phyloP scores from a whole-genome alignment of 2,797 vertebrate species.

The Neopelma chrysocephalum region DNA sequence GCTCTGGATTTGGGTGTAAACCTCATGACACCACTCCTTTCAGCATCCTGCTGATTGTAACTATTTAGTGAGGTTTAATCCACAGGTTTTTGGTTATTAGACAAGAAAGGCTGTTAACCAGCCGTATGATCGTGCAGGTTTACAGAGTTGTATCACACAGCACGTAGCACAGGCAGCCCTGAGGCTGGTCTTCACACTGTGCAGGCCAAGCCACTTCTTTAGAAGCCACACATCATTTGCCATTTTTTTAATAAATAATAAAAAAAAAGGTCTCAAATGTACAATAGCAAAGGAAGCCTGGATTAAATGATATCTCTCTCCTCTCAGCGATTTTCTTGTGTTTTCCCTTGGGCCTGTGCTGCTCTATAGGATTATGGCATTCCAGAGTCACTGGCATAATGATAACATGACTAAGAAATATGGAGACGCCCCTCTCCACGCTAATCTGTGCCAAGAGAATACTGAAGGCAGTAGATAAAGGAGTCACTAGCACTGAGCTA shows the following conservation, averaged over 20 bases:
- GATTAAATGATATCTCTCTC: conserved; percentile 18
- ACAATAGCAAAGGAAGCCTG: conserved; percentile 4
- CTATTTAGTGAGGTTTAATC: background rate
- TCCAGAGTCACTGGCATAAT: conserved; percentile 9
- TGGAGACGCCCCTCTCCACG: background rate
- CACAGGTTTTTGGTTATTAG: background rate
- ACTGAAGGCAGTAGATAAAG: conserved; percentile 54
- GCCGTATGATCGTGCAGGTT: background rate
- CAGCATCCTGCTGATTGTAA: background rate
- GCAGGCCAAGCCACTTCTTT: background rate
- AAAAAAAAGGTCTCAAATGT: background rate
- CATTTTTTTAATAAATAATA: background rate
- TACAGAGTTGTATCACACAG: background rate
- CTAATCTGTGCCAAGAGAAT: conserved; percentile 17
- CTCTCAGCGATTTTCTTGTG: conserved; percentile 3
- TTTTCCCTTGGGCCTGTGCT: background rate
- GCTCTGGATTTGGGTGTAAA: background rate
- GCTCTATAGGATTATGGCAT: conserved; percentile 27
- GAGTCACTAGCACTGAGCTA: background rate
- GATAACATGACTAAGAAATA: conserved; percentile 33
- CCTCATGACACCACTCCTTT: background rate
- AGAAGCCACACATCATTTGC: background rate
- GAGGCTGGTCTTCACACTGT: background rate
- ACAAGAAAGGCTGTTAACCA: background rate
- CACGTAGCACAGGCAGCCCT: background rate